Evolutionary conservation across 1,140 invertebrate species (phyloP).

Genomic region (Anastrepha ludens): DNA sequence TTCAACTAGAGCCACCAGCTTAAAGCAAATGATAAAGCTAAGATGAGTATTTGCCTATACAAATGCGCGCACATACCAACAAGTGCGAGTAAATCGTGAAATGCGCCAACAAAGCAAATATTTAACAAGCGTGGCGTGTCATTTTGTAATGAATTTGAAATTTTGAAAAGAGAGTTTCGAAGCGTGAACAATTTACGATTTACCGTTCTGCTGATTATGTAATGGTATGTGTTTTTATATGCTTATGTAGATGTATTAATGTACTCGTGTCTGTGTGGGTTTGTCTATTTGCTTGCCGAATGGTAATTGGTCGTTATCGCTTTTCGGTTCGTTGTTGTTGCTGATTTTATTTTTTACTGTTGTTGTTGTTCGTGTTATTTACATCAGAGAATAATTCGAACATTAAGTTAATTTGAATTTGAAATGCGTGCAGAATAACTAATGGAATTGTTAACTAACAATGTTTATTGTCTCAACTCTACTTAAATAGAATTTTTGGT

Average conservation of each 20-base stretch:
- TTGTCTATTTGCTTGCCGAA: background rate
- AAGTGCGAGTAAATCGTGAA: conserved; percentile 8
- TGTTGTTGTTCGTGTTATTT: background rate
- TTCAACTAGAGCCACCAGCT: background rate
- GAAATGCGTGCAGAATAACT: conserved; percentile 30
- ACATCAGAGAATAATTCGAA: conserved; percentile 15
- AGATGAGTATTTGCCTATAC: no score
- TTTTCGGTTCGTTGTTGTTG: background rate
- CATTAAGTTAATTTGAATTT: conserved; percentile 49
- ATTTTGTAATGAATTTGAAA: conserved; percentile 12
- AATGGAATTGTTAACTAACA: conserved; percentile 5
- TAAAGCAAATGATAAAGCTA: background rate
- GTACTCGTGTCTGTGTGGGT: background rate
- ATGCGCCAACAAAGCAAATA: conserved; percentile 3
- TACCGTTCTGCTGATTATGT: background rate
- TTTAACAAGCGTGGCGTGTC: background rate
- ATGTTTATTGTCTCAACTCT: background rate
- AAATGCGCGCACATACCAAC: background rate
- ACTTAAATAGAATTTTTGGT: background rate
- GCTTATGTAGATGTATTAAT: no score
- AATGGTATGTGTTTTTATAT: background rate
- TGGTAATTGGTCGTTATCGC: conserved; percentile 28
- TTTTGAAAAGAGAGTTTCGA: background rate
- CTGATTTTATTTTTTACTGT: background rate
- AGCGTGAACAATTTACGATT: background rate